phyloP scores from a whole-genome alignment of 2,888 invertebrate species.

The Tanytarsus gracilentus region DNA sequence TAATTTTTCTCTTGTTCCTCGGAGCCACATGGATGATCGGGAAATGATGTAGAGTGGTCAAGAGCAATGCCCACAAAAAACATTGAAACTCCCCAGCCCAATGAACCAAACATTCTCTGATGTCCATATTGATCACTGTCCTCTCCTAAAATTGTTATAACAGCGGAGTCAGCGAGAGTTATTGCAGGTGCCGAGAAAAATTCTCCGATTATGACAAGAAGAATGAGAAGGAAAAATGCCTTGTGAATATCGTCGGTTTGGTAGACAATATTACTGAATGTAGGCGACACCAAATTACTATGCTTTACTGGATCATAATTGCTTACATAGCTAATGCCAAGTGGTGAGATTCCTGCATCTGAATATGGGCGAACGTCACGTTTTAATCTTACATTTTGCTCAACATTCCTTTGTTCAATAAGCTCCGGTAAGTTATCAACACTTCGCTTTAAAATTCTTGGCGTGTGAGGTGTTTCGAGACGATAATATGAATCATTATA shows the following conservation, averaged over 20 bases:
- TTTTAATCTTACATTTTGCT: slow-evolving; percentile 33
- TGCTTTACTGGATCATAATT: slow-evolving; percentile 65
- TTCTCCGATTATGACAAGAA: slow-evolving; percentile 92
- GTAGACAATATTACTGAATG: slow-evolving; percentile 91
- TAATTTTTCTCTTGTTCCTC: slow-evolving; percentile 93
- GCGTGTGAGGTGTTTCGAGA: slow-evolving; percentile 51
- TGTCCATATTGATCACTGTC: slow-evolving; percentile 87
- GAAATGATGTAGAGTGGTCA: slow-evolving; percentile 94
- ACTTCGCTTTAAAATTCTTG: slow-evolving; percentile 45
- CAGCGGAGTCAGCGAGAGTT: slow-evolving; percentile 87
- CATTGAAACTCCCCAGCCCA: slow-evolving; percentile 98
- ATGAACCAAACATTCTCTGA: slow-evolving; percentile 95
- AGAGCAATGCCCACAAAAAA: slow-evolving; percentile 94
- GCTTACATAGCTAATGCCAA: slow-evolving; percentile 62
- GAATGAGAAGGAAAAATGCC: slow-evolving; percentile 86
- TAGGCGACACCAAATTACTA: slow-evolving; percentile 74
- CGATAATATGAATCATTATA: slow-evolving; percentile 56
- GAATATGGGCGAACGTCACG: slow-evolving; percentile 36
- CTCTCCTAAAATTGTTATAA: slow-evolving; percentile 79
- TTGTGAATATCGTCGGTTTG: slow-evolving; percentile 80
- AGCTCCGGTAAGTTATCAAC: slow-evolving; percentile 37
- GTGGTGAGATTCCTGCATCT: slow-evolving; percentile 57
- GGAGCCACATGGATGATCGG: slow-evolving; percentile 83
- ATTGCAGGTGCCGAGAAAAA: slow-evolving; percentile 96
- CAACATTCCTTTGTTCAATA: slow-evolving; percentile 33